Base-by-base conservation (phyloP, 2,113 vertebrate species). In the Phalacrocorax brasilianus region DNA sequence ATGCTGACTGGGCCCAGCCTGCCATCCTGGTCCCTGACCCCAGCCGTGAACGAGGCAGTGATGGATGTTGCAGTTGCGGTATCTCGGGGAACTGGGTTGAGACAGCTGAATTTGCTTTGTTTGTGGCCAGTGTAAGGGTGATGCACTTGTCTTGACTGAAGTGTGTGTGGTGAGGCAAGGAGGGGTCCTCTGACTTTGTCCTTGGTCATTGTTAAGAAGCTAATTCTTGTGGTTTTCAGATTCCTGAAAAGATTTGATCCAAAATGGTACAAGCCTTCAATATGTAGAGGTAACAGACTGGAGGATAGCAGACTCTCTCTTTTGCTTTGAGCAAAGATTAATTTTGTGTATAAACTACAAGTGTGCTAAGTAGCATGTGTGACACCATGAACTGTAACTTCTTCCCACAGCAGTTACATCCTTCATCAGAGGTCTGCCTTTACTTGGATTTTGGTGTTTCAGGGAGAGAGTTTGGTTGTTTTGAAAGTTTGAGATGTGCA, bases 11-110 rank as follows among this genome's bases (percentile, higher is more conserved):
- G 3, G 32, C 5, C 19, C 56, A 61, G 52, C 42, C 59, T 23
- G 42, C 53, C 4, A 1, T 52, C 26, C 79, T 56, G 80, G 44
- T 42, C 32, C 50, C 66, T 19, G 42, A 27, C 12, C 52, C 38
- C 42, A 33, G 77, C 35, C 14, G 1, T 3, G 23, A 42, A 27
- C 23, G 4, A 12, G 53, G 17, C 72, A 14, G 27, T 12, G 61
- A 2, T 55, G 59, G 62, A 8, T 0, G 1, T 0, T 38, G 63
- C 17, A 45, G 27, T 62, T 76, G 24, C 44, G 1, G 6, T 2
- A 1, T 12, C 21, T 40, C 26, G 4, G 33, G 75, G n/a, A 50
- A 4, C 0, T 52, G 53, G 66, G 42, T 79, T 83, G 66, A 30
- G 32, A 28, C 12, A 30, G 33, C 68, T 76, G 62, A 17, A 24